Base-by-base conservation (phyloP, 2,797 vertebrate species). In the Scomberomorus guttatus region DNA sequence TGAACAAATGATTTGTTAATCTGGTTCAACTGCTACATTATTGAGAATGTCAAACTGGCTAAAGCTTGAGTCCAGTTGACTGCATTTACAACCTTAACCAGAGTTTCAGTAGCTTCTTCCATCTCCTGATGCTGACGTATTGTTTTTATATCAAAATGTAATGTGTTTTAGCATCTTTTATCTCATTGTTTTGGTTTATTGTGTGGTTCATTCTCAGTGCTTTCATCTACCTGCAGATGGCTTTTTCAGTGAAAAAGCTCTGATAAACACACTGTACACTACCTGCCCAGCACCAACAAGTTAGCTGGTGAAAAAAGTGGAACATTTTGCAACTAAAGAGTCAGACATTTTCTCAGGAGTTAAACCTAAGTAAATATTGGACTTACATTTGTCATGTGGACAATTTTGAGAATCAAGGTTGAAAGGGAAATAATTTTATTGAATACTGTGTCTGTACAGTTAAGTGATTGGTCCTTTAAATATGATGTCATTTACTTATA, bases 401-500 rank as follows among this genome's bases (percentile, higher is more conserved):
- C n/a, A 60, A 17, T 17, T 48, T 48, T 48, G 32, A 61, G 25
- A 64, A 18, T 68, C 13, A 68, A 24, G 5, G 9, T 32, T 52
- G 4, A 34, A 42, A 46, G 32, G 20, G 42, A 64, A 62, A 71
- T 9, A 7, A 5, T 65, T 82, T 89, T 84, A 88, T 77, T 83
- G 63, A 62, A 52, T 34, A 48, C 37, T 63, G 15, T 39, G 15
- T 80, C 67, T 85, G 29, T 71, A 83, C 44, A 77, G 61, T 62
- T 69, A 69, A 69, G n/a, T 72, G 46, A 75, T 58, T 75, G 51
- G 37, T 76, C 74, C 65, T 72, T 78, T 77, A 78, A 81, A 81
- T 54, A 61, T 4, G 4, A 25, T 76, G 74, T 37, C 46, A 59
- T 54, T 54, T 64, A 32, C 42, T 57, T 29, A 63, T 50, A 56